Conservation (phyloP, 2,113 vertebrate genomes). For the Lamprologus speciosus region DNA sequence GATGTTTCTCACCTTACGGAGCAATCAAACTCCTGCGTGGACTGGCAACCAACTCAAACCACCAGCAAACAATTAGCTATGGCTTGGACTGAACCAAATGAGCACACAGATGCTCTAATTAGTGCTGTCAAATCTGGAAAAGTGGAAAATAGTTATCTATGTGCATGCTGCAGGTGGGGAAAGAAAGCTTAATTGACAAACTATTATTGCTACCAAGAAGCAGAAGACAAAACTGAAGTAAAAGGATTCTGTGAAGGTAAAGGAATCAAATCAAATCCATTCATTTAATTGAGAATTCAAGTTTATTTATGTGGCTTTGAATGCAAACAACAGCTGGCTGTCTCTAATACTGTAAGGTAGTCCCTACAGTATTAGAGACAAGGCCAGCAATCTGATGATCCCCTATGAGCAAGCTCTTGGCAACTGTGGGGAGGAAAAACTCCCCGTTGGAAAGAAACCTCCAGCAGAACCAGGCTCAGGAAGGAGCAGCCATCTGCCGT, state of each 20-base stretch:
- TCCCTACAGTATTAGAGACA: neutral
- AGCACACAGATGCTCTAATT: neutral
- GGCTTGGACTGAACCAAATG: neutral
- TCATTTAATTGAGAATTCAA: neutral
- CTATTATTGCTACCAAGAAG: neutral
- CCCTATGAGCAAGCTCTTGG: neutral
- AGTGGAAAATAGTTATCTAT: neutral
- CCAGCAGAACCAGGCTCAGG: neutral
- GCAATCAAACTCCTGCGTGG: neutral
- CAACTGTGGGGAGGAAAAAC: neutral
- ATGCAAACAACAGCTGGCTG: neutral
- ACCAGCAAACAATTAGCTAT: neutral
- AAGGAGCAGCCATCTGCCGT: neutral
- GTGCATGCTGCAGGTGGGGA: neutral
- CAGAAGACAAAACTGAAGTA: neutral
- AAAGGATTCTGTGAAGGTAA: neutral
- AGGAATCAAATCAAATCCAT: neutral
- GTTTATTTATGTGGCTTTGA: neutral
- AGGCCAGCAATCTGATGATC: neutral
- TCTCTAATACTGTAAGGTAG: neutral
- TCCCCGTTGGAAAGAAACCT: neutral
- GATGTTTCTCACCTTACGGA: neutral
- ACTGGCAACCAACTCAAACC: neutral
- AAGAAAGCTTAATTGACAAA: neutral
- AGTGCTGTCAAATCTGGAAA: neutral